Evolutionary conservation across 2,113 vertebrate genomes (phyloP).

Genomic region (Athene noctua): DNA sequence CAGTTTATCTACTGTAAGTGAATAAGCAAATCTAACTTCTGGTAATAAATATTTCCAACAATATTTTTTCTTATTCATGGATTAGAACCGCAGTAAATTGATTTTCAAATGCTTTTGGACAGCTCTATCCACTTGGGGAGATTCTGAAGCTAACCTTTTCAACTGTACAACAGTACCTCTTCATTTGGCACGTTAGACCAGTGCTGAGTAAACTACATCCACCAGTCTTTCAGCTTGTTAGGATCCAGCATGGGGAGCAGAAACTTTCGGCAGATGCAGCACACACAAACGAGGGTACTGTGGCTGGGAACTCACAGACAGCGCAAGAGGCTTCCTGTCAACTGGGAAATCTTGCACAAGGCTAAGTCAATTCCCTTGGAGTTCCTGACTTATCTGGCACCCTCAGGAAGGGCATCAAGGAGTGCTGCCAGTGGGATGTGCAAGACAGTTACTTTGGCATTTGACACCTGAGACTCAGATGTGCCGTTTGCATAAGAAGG

Average conservation of each 20-base stretch:
- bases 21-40: not conserved
- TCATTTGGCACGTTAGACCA: not conserved
- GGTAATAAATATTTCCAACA: not conserved
- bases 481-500: not conserved
- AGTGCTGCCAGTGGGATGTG: not conserved
- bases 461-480: not conserved
- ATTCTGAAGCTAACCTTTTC: not conserved
- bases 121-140: not conserved
- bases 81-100: not conserved
- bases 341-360: not conserved
- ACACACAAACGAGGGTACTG: not conserved
- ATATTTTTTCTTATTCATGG: not conserved
- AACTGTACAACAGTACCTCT: not conserved
- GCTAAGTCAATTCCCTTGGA: not conserved
- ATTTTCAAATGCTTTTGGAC: not conserved
- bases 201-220: not conserved
- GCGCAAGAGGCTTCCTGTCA: not conserved
- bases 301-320: not conserved
- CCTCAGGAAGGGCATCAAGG: not conserved
- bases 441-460: not conserved
- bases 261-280: not conserved
- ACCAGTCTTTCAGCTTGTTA: rapidly evolving
- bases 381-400: not conserved
- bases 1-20: not conserved
- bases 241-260: not conserved